Percentiles rank a stretch among this genome's conserved stretches.
Conservation (phyloP, 2,797 vertebrate genomes). For the Lacerta bilineata region DNA sequence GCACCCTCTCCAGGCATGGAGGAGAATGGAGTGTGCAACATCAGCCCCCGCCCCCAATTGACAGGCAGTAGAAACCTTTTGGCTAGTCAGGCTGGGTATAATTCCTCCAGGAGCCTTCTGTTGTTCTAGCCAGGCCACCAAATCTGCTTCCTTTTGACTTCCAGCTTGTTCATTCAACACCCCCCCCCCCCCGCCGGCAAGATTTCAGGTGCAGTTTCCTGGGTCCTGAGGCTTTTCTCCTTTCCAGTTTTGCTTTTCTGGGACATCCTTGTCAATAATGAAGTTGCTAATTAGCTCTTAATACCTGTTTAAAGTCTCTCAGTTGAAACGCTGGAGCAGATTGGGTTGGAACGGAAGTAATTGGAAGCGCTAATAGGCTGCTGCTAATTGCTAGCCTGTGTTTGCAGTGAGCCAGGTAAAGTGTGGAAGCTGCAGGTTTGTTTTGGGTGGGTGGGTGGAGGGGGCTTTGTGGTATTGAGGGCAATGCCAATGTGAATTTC, state of each 20-base stretch:
- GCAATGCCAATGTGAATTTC: neutral
- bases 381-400: slow-evolving; percentile 63
- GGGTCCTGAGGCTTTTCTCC: neutral
- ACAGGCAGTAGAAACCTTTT: no score
- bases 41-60: no score
- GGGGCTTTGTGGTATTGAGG: neutral
- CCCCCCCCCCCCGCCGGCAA: accelerated
- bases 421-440: no score
- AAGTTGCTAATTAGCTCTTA: slow-evolving; percentile 72
- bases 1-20: no score
- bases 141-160: neutral
- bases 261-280: slow-evolving; percentile 65
- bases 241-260: slow-evolving; percentile 63
- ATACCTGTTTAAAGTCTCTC: slow-evolving; percentile 65
- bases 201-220: neutral
- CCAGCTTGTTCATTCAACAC: no score
- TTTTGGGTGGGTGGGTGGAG: no score
- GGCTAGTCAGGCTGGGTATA: no score
- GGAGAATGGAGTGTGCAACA: no score
- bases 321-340: slow-evolving; percentile 68
- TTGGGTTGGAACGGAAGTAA: slow-evolving; percentile 46
- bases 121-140: neutral
- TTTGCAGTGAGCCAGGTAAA: neutral
- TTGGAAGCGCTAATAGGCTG: slow-evolving; percentile 59
- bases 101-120: neutral